These are phyloP conservation scores for Saguinus midas DNA, from an alignment of 2,113 vertebrate genomes.

Conservation along the genomic window DNA sequence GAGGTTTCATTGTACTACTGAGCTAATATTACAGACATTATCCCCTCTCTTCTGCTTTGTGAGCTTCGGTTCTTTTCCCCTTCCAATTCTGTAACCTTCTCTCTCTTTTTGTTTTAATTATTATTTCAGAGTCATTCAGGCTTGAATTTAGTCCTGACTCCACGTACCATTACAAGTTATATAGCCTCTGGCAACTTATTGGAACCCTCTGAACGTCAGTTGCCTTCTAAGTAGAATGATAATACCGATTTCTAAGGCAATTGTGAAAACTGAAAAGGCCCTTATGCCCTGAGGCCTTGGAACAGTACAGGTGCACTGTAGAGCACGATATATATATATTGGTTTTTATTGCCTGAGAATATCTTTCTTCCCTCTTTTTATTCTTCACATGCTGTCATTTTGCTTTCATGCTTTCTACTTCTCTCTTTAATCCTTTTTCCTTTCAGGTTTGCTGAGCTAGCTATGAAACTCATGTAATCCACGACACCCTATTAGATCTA, in stretches of 20 bases:
- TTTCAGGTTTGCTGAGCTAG: background rate
- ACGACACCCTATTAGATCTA: background rate
- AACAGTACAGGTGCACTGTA: background rate
- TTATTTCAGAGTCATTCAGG: background rate
- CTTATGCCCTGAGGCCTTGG: background rate
- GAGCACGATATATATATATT: background rate
- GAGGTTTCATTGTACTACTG: background rate
- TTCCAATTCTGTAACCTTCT: background rate
- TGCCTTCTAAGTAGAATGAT: constrained; percentile 1
- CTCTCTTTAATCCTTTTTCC: background rate
- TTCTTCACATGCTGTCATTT: background rate
- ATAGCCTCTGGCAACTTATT: background rate
- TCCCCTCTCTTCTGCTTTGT: background rate
- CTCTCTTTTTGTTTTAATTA: background rate
- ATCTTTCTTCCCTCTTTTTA: background rate
- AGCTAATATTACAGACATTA: background rate
- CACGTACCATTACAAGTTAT: background rate
- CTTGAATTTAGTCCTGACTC: background rate
- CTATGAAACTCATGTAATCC: background rate
- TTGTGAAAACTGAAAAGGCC: background rate
- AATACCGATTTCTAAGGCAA: background rate
- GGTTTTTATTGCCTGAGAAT: background rate
- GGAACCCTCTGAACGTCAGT: background rate
- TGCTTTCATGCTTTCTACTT: background rate
- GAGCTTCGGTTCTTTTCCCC: background rate